Evolutionary conservation across 2,797 vertebrate species (phyloP), one percentile per base, ranked within the genome.

Genomic region (Babyrousa celebensis): DNA sequence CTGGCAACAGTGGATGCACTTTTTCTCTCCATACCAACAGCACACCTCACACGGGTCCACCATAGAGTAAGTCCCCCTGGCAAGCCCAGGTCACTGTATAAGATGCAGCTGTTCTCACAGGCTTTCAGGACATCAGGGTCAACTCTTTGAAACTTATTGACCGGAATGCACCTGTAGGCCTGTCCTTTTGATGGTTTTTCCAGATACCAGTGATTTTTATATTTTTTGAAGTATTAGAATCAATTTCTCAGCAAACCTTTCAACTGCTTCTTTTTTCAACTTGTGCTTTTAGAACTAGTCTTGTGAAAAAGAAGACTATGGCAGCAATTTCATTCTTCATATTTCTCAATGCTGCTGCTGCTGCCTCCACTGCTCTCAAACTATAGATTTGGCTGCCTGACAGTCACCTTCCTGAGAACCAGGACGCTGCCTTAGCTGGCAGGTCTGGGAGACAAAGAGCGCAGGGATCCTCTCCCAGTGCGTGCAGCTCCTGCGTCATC

Each of bases 161-260:
- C 98, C 78, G 99, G 98, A 97, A 99, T 99, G 96, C 99, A 99
- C 99, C 99, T 99, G 98, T 99, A 99, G 0, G 99, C 99, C 91
- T 99, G 99, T 75, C 99, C 99, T 97, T 99, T 99, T 96, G 98
- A 98, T 74, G 99, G 99, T 27, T 98, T 98, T 40, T 99, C 99
- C 0, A 99, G 99, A 96, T 99, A 99, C 99, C 99, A 99, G 97
- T 99, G 99, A 56, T 98, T 98, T 12, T 98, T 86, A 17, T 99
- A 99, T 96, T 98, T 99, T 75, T 25, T 98, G 98, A 79, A 99
- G 98, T 86, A 99, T 97, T 21, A 98, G 91, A 85, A 98, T 98
- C 25, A 99, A 98, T 80, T 98, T 99, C 95, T 99, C 97, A 0
- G 98, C 98, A 87, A 99, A 99, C 83, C 97, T 78, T 27, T 98